Conservation (phyloP, 2,113 vertebrate genomes). For the Brachypodius melanocephalos region DNA sequence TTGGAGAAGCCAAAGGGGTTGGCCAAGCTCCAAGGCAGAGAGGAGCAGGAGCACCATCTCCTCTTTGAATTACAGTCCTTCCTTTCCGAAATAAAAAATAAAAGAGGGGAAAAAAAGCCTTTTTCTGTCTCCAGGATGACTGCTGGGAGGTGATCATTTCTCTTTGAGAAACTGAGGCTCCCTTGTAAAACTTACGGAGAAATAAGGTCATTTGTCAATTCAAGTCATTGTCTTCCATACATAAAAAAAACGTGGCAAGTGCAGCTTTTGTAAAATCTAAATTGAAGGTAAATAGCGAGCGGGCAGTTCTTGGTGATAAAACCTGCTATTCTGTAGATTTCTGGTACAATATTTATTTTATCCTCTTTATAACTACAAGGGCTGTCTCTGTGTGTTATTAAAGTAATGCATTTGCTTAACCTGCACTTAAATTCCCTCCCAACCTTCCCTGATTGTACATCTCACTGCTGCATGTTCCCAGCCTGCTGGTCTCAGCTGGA, state of each 20-base stretch:
- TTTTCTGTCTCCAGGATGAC: background rate
- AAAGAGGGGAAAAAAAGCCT: background rate
- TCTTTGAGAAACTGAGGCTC: conserved; percentile 19
- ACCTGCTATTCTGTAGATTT: conserved; percentile 62
- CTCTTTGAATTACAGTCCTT: background rate
- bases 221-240: conserved; percentile 36
- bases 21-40: background rate
- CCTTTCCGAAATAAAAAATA: background rate
- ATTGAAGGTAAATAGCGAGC: conserved; percentile 76
- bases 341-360: conserved; percentile 75
- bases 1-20: background rate
- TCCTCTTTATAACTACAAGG: conserved; percentile 62
- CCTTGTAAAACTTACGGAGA: background rate
- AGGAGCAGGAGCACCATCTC: background rate
- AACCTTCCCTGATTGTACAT: conserved; percentile 44
- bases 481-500: conserved; percentile 40
- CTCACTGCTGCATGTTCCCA: conserved; percentile 51
- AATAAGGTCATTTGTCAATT: conserved; percentile 67
- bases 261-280: conserved; percentile 69
- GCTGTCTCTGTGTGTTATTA: conserved; percentile 67
- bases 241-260: conserved; percentile 55
- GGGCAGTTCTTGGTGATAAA: conserved; percentile 73
- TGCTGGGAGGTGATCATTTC: conserved; percentile 28
- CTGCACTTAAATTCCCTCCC: conserved; percentile 58
- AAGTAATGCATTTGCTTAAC: conserved; percentile 73